phyloP scores from a whole-genome alignment of 2,888 invertebrate genomes.

The Laspeyria flexula region DNA sequence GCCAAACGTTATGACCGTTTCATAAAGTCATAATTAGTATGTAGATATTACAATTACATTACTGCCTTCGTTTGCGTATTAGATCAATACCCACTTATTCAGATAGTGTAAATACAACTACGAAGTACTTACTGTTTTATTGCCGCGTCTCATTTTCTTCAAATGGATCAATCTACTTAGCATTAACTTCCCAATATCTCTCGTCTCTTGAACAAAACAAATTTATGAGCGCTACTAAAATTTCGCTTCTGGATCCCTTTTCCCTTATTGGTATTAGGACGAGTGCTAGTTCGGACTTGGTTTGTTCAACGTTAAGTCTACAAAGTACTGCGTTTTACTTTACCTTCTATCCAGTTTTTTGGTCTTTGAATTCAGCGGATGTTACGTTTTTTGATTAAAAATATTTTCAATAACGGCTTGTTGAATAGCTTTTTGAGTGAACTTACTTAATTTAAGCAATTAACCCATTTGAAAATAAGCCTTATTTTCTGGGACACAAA shows the following conservation, averaged over 20 bases:
- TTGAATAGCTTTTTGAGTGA: too few species aligned
- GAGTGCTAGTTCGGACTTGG: conserved; percentile 12
- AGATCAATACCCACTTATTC: too few species aligned
- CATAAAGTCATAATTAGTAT: too few species aligned
- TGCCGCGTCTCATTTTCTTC: conserved; percentile 14
- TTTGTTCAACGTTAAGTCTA: conserved; percentile 5
- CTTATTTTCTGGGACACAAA: too few species aligned
- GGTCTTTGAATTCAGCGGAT: too few species aligned
- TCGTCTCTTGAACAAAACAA: conserved; percentile 42
- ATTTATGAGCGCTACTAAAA: conserved; percentile 42
- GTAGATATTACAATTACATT: too few species aligned
- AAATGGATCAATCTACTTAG: conserved; percentile 44
- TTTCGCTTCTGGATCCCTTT: conserved; percentile 26
- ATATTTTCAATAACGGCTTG: too few species aligned
- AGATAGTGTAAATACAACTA: neutral
- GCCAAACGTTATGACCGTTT: too few species aligned
- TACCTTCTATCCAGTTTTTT: neutral
- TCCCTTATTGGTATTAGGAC: conserved; percentile 30
- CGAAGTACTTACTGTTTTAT: conserved; percentile 22
- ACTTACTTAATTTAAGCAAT: too few species aligned
- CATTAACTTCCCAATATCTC: conserved; percentile 41
- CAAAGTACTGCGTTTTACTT: conserved; percentile 1
- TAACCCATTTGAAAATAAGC: too few species aligned
- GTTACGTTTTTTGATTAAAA: too few species aligned
- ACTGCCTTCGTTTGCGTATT: too few species aligned